Evolutionary conservation across 2,888 invertebrate genomes (phyloP), one percentile per base, ranked within the genome.

Genomic region (Cryptocephalus moraei): DNA sequence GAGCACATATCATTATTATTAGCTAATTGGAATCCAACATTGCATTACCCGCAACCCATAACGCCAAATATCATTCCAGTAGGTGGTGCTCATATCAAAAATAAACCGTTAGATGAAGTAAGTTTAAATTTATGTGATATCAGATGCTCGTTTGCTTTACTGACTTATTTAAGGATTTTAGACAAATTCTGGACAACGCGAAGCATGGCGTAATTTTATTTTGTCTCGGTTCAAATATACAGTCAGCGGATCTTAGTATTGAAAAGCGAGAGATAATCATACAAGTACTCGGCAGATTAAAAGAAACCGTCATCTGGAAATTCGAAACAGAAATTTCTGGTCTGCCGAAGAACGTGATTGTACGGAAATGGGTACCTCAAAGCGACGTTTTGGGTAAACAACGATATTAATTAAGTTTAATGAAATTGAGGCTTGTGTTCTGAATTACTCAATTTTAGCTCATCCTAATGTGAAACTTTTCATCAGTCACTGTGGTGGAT

Each of bases 261-360:
- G 49, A 56, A 41, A 54, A 50, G 32, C 54, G 53, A 32, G 47
- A 55, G 12, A 51, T 52, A 8, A 52, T 70, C 10, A 12, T 66
- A 2, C 52, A 54, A 38, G 66, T 63, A 8, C 68, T 71, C 46
- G 53, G 57, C 3, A 54, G 58, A 43, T 48, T 70, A 36, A 61
- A 62, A 31, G 64, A 69, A 52, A 59, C 58, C 9, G 63, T 70
- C 10, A 44, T 71, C 13, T 69, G 67, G 69, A 70, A 68, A 58
- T 68, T 61, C 57, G 66, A 66, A 50, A 64, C 63, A 13, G 49
- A 49, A 11, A 52, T 65, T 47, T 12, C 32, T n/a, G 55, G 59
- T 45, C 39, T 66, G 31, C 66, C 70, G 0, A 49, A 53, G 36
- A 70, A 71, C 50, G 63, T 71, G 0, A 59, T 61, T 42, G 46